Evolutionary conservation across 2,113 vertebrate genomes (phyloP), one percentile per base, ranked within the genome.

Genomic region (Chaetorhynchus papuensis): DNA sequence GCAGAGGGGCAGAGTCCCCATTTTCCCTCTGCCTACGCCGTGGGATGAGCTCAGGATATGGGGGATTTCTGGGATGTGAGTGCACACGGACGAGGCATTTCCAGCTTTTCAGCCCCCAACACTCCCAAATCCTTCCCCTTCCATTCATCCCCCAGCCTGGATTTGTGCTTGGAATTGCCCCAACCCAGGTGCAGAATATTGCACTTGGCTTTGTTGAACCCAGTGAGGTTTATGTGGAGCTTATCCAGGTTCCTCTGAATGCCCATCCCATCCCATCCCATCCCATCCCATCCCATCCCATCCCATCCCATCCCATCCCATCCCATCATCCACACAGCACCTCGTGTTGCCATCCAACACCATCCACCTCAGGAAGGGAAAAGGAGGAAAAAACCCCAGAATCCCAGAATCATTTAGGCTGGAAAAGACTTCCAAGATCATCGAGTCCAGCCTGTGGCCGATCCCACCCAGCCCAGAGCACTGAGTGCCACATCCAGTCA

Each of bases 11-110:
- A 72, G 27, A 54, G 53, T 54, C 0, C 39, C 22, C 17, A 2
- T 9, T 72, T 37, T 45, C 4, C 39, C 26, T 9, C 27, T 53
- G 37, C 26, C 26, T 17, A 33, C 0, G 0, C 13, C 7, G 13
- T 27, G 49, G 17, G 11, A 63, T 39, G 11, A 53, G 39, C 39
- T 17, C 8, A 11, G 39, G 28, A 37, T 11, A 27, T 6, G 21
- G 45, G 7, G 9, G 2, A 33, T 83, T 64, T 84, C 41, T 74
- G 57, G 22, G 49, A 72, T 72, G 41, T 23, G 49, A 72, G 14
- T 0, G 1, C 27, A 37, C 7, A 13, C 9, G n/a, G 49, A 54
- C 28, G 41, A 47, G 18, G 18, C 41, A 47, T 54, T 63, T 54
- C 41, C 69, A 84, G 22, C 41, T 64, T 47, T 64, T 47, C 23